Percentiles rank a stretch among this genome's conserved stretches.
These are phyloP conservation scores for Stichopus chloronotus DNA, from an alignment of 35 echinoderm and acorn worm species.

Conservation along the genomic window DNA sequence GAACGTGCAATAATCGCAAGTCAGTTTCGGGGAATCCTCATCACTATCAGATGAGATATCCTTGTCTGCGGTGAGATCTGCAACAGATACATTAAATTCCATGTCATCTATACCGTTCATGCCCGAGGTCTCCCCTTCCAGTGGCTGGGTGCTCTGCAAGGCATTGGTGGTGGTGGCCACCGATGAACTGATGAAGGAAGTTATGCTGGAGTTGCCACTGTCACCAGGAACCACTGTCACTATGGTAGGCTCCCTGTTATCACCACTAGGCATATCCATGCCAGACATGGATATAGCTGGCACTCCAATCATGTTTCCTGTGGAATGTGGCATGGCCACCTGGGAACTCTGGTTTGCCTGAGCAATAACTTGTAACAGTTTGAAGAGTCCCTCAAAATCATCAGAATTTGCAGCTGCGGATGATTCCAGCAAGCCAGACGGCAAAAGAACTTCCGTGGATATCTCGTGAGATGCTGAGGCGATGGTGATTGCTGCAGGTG, in stretches of 20 bases:
- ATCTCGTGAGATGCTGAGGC: slow-evolving; percentile 18
- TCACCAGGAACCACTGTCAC: slow-evolving; percentile 5
- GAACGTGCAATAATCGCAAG: slow-evolving; percentile 7
- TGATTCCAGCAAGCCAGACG: background rate
- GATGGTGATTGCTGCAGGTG: slow-evolving; percentile 1
- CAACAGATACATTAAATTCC: slow-evolving; percentile 11
- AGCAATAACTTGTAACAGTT: slow-evolving; percentile 53
- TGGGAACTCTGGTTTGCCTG: slow-evolving; percentile 26
- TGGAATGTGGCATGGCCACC: background rate
- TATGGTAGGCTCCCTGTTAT: background rate
- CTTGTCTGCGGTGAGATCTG: background rate
- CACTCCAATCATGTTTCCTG: background rate
- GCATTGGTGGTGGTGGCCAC: background rate
- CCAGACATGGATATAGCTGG: background rate
- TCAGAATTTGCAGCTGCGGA: background rate
- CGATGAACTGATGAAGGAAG: background rate
- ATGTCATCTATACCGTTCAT: background rate
- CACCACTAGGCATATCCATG: background rate
- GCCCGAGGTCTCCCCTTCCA: background rate
- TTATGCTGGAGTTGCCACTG: background rate
- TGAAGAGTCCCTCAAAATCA: slow-evolving; percentile 53
- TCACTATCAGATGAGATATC: slow-evolving; percentile 18
- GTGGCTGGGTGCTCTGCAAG: background rate
- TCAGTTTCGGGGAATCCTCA: background rate
- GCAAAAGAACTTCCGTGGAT: slow-evolving; percentile 8